Evolutionary conservation across 37 sponge, comb jelly and placozoan species (phyloP).

Genomic region (Haliclona indistincta): DNA sequence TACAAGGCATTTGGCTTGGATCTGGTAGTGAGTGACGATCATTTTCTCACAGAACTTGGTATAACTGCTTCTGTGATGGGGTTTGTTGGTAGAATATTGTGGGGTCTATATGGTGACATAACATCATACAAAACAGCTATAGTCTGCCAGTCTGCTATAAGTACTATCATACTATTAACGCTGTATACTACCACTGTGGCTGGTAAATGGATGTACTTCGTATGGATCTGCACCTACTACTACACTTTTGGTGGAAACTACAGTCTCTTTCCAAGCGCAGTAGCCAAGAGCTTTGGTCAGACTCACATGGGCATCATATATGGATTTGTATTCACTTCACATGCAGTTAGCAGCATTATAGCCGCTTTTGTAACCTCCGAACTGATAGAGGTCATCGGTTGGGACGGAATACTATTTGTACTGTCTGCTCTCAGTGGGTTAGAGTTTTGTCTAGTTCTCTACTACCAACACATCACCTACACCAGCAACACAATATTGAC

Average conservation of each 20-base stretch:
- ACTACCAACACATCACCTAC: constrained; percentile 53
- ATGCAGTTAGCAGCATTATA: constrained; percentile 34
- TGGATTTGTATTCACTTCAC: constrained; percentile 66
- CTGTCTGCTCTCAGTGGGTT: constrained; percentile 22
- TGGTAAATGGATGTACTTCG: constrained; percentile 43
- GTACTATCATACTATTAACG: constrained; percentile 37
- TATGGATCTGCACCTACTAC: constrained; percentile 79
- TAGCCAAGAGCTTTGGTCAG: constrained; percentile 64
- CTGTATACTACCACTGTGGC: constrained; percentile 30
- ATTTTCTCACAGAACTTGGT: constrained; percentile 61
- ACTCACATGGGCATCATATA: constrained; percentile 67
- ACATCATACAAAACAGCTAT: constrained; percentile 56
- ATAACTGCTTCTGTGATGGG: constrained; percentile 50
- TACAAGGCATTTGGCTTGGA: constrained; percentile 71
- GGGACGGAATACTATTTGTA: constrained; percentile 32
- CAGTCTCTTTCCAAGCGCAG: constrained; percentile 63
- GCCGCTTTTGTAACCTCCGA: constrained; percentile 28
- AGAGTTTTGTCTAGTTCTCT: constrained; percentile 35
- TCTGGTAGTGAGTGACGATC: constrained; percentile 48
- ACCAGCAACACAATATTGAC: neutral
- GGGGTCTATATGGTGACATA: constrained; percentile 68
- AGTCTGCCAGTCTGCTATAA: constrained; percentile 41
- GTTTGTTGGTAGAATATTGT: constrained; percentile 56
- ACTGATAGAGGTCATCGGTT: constrained; percentile 3
- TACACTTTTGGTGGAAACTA: constrained; percentile 85